These are phyloP conservation scores for Mystacornis crossleyi DNA, from an alignment of 2,113 vertebrate species.

Conservation along the genomic window DNA sequence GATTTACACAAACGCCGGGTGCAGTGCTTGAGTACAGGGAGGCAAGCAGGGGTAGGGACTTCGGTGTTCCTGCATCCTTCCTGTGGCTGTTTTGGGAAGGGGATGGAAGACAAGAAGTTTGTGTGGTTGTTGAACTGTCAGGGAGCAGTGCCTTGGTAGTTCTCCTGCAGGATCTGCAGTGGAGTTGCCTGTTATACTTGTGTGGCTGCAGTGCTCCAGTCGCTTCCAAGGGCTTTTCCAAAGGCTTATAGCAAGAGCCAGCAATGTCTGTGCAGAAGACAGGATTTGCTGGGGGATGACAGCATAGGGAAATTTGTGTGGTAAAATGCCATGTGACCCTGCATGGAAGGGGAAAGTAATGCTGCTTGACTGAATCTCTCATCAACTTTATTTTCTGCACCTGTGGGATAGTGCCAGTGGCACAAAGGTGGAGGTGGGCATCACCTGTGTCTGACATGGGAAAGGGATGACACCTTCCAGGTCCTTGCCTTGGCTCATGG, in stretches of 20 bases:
- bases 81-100: not conserved
- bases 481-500: not conserved
- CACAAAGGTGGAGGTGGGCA: not conserved
- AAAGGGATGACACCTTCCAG: not conserved
- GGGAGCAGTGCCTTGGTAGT: not conserved
- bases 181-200: fast-evolving
- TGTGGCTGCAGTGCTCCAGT: not conserved
- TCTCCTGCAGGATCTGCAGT: not conserved
- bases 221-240: not conserved
- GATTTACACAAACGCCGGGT: not conserved
- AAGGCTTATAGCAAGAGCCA: not conserved
- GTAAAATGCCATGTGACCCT: fast-evolving
- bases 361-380: not conserved
- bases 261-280: not conserved
- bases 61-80: not conserved
- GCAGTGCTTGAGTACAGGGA: not conserved
- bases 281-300: not conserved
- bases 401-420: not conserved
- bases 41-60: not conserved
- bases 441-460: not conserved
- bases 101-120: too few species aligned
- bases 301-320: not conserved
- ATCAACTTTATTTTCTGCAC: not conserved
- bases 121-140: not conserved
- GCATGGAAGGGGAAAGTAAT: not conserved